Conservation (phyloP, 2,113 vertebrate species). For the Brachyistius frenatus region DNA sequence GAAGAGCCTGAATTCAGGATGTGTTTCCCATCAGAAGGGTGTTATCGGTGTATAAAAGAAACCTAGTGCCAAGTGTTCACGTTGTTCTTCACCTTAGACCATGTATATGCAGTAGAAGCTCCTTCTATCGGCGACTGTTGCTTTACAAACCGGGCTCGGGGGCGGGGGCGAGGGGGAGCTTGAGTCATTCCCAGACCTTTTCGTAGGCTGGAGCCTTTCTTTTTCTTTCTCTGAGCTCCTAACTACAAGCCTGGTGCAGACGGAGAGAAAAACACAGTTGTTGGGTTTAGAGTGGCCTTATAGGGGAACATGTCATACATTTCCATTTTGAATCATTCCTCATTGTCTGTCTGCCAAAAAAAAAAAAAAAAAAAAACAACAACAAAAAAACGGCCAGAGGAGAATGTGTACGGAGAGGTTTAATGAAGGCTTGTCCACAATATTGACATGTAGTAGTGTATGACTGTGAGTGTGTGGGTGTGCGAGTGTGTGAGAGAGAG, state of each 20-base stretch:
- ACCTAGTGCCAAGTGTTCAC: constrained; percentile 82
- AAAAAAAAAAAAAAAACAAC: not conserved
- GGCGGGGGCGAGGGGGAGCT: constrained; percentile 12
- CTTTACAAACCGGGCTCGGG: constrained; percentile 66
- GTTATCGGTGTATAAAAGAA: constrained; percentile 66
- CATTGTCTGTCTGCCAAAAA: constrained; percentile 79
- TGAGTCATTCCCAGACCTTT: constrained; percentile 66
- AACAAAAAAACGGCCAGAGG: constrained; percentile 73
- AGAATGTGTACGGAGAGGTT: constrained; percentile 78
- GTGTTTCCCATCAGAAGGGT: constrained; percentile 44
- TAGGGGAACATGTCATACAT: constrained; percentile 80
- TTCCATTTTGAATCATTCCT: constrained; percentile 79
- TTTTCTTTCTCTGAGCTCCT: constrained; percentile 43
- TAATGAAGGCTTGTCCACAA: constrained; percentile 78
- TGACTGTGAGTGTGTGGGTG: constrained; percentile 60
- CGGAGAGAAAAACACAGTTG: constrained; percentile 68
- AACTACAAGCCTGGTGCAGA: constrained; percentile 66
- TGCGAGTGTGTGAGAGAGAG: not conserved
- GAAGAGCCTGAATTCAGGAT: constrained; percentile 48
- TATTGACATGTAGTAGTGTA: constrained; percentile 75
- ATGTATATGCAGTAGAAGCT: constrained; percentile 79
- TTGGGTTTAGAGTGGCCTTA: constrained; percentile 85
- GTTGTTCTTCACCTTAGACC: constrained; percentile 77
- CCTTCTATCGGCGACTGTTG: constrained; percentile 72
- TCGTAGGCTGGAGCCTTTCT: constrained; percentile 45